Evolutionary conservation across 2,113 vertebrate genomes (phyloP).

Genomic region (Ochotona curzoniae): DNA sequence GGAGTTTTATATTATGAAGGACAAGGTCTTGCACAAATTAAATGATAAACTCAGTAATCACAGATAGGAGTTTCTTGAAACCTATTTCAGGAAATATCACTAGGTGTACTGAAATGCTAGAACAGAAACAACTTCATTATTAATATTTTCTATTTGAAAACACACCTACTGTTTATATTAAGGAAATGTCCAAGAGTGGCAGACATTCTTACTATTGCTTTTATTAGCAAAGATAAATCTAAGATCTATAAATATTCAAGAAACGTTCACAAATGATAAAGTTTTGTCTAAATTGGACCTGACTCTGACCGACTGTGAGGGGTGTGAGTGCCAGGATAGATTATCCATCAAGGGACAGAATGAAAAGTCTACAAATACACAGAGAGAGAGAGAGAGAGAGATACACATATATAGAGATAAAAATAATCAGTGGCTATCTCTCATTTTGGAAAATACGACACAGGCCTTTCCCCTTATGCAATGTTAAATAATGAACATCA

Average conservation of each 20-base stretch:
- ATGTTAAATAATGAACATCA: neutral
- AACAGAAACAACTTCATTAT: neutral
- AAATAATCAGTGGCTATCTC: too few species aligned
- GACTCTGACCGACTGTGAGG: neutral
- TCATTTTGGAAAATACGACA: neutral
- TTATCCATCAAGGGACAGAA: neutral
- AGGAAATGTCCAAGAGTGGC: neutral
- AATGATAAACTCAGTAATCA: neutral
- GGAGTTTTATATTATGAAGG: neutral
- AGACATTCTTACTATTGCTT: neutral
- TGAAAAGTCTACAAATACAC: neutral
- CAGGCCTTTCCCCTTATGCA: neutral
- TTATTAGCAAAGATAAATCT: neutral
- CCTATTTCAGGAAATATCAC: conserved; percentile 1
- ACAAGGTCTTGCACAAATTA: neutral
- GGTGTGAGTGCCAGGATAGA: neutral
- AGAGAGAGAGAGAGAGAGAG: neutral
- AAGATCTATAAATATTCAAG: neutral
- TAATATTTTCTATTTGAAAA: neutral
- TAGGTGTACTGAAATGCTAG: neutral
- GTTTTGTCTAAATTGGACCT: neutral
- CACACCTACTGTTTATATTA: neutral
- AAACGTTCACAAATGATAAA: neutral
- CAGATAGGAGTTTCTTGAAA: conserved; percentile 29
- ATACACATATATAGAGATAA: too few species aligned